Evolutionary conservation across 2,888 invertebrate genomes (phyloP).

Genomic region (Campopleginae sp.): DNA sequence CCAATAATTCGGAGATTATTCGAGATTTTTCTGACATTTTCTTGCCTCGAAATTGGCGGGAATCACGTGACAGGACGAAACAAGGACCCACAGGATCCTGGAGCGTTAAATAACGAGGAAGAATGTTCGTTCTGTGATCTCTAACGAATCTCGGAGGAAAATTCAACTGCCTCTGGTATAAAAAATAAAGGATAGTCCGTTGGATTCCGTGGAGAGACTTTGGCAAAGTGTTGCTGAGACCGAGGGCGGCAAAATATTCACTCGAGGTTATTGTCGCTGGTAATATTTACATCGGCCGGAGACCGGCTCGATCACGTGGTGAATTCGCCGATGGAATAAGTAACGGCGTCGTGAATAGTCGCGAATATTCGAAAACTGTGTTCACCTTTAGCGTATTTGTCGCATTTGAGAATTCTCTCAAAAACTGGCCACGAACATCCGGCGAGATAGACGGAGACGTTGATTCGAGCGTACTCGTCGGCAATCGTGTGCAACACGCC

Average conservation of each 20-base stretch:
- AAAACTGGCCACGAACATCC: constrained; percentile 84
- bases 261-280: background rate
- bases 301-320: constrained; percentile 56
- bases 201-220: background rate
- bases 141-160: too few species aligned
- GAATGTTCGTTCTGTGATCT: too few species aligned
- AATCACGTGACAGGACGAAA: too few species aligned
- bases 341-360: constrained; percentile 88
- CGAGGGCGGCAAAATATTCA: background rate
- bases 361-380: constrained; percentile 85
- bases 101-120: too few species aligned
- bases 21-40: too few species aligned
- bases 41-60: too few species aligned
- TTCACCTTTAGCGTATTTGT: constrained; percentile 77
- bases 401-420: constrained; percentile 82
- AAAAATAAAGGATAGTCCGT: too few species aligned
- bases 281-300: background rate
- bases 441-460: constrained; percentile 86
- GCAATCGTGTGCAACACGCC: constrained; percentile 85
- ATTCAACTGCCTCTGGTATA: too few species aligned
- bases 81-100: too few species aligned
- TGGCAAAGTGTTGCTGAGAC: background rate
- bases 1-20: too few species aligned
- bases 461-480: constrained; percentile 85
- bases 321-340: constrained; percentile 81